These are phyloP conservation scores for Chinchilla lanigera DNA, from an alignment of 2,113 vertebrate genomes.

Conservation along the genomic window DNA sequence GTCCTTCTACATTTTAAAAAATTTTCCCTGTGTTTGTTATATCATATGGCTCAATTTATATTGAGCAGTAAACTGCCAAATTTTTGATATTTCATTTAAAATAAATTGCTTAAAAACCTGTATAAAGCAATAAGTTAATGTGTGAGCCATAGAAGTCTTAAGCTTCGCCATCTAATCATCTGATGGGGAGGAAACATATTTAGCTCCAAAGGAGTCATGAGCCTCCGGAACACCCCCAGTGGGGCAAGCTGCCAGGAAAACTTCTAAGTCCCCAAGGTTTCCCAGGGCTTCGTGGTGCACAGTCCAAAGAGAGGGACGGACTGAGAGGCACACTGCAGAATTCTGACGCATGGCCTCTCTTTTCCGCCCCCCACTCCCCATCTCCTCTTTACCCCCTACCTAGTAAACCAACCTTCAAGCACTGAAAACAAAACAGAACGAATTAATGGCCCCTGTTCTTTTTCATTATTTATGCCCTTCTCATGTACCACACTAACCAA, in stretches of 20 bases:
- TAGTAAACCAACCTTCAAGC: constrained; percentile 85
- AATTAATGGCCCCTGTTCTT: constrained; percentile 86
- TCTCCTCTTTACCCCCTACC: constrained; percentile 80
- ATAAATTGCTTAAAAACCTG: constrained; percentile 35
- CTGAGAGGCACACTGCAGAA: constrained; percentile 67
- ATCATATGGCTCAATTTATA: background rate
- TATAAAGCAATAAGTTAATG: constrained; percentile 7
- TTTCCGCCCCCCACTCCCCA: background rate
- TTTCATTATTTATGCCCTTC: constrained; percentile 88
- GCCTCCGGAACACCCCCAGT: background rate
- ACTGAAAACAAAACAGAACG: constrained; percentile 86
- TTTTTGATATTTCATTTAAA: constrained; percentile 26
- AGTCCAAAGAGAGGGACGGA: constrained; percentile 69
- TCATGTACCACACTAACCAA: constrained; percentile 83
- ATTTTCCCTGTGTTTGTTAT: background rate
- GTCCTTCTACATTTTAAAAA: constrained; percentile 63
- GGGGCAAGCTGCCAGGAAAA: constrained; percentile 62
- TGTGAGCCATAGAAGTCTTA: constrained; percentile 8
- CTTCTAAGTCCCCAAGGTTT: constrained; percentile 74
- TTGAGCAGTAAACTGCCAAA: background rate
- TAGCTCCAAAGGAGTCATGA: constrained; percentile 35
- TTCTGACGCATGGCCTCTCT: constrained; percentile 14
- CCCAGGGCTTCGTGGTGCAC: constrained; percentile 63
- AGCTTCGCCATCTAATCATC: constrained; percentile 66
- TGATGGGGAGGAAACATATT: constrained; percentile 60